A percentile compares a stretch with the other conserved stretches of the same genome.
Conservation (phyloP, 2,888 invertebrate genomes). For the Parnassius mnemosyne region DNA sequence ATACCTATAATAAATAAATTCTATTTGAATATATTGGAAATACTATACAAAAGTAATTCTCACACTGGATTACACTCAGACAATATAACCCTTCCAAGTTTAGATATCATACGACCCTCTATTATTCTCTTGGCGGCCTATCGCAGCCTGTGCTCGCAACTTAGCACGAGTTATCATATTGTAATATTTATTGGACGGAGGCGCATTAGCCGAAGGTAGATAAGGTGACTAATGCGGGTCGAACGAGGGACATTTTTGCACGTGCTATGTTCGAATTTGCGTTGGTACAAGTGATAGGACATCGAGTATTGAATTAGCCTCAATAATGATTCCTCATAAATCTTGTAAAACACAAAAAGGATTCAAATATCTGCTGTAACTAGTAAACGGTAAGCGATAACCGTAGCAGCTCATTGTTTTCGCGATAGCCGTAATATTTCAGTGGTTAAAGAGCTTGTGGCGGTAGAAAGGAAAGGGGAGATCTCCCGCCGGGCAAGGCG, state of each 20-base stretch:
- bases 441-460: too few relatives aligned
- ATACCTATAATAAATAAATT: too few relatives aligned
- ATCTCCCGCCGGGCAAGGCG: too few relatives aligned
- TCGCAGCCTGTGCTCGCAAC: constrained; percentile 37
- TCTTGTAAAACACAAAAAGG: too few relatives aligned
- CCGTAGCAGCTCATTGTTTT: too few relatives aligned
- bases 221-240: constrained; percentile 66
- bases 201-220: constrained; percentile 62
- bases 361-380: too few relatives aligned
- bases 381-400: too few relatives aligned
- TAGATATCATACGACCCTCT: constrained; percentile 34
- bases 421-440: too few relatives aligned
- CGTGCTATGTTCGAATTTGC: constrained; percentile 38
- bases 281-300: constrained; percentile 28
- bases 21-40: too few relatives aligned
- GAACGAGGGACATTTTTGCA: constrained; percentile 62
- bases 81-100: constrained; percentile 28
- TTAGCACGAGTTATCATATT: constrained; percentile 57
- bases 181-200: constrained; percentile 59
- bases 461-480: too few relatives aligned
- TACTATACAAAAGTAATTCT: not conserved
- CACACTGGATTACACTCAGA: constrained; percentile 28
- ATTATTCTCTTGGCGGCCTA: constrained; percentile 32
- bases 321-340: too few relatives aligned
- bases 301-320: not conserved